Base-by-base conservation (phyloP, 2,888 invertebrate species). In the Bhutanitis thaidina region DNA sequence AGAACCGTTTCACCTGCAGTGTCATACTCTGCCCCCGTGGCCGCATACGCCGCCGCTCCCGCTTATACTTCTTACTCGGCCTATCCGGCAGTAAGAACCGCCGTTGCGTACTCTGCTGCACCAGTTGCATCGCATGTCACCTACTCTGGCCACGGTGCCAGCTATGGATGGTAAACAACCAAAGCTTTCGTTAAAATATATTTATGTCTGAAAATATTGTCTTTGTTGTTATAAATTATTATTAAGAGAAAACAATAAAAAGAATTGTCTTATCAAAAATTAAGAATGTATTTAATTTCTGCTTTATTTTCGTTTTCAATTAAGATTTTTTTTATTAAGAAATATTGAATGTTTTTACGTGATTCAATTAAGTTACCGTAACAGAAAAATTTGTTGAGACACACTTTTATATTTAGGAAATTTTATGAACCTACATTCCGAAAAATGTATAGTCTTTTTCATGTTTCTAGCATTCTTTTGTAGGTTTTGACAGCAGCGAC, bases 151-250 rank as follows among this genome's bases (percentile, higher is more conserved):
- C 34, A 12, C 10, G 12, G 34, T 34, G 57, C 44, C 47, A 56
- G 49, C 49, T 75, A 77, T 53, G 73, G 67, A 52, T 80, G 71
- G 66, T 79, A 61, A 69, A 56, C 43, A 25, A 50, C 54, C 50
- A 57, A 52, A 53, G 50, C 35, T 45, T 55, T 49, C 56, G 59
- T 61, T 60, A 56, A 37, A 25, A 53, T 57, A 51, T 61, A 43
- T 32, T 27, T 7, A 27, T 43, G 16, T 20, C 27, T 16, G 14
- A 30, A 45, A 32, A 52, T 38, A 32, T 30, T 47, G 41, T 52
- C 43, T 51, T 47, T 52, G 43, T 52, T 52, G 41, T 43, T 38
- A 4, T 52, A 52, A 47, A 47, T 43, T 52, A 52, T 52, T 41
- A 38, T 30, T 52, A 52, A 52, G 52, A 3, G 25, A 41, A 32